A percentile compares a stretch with the other conserved stretches of the same genome.
phyloP scores from a whole-genome alignment of 2,113 vertebrate genomes.

The Furnarius figulus region DNA sequence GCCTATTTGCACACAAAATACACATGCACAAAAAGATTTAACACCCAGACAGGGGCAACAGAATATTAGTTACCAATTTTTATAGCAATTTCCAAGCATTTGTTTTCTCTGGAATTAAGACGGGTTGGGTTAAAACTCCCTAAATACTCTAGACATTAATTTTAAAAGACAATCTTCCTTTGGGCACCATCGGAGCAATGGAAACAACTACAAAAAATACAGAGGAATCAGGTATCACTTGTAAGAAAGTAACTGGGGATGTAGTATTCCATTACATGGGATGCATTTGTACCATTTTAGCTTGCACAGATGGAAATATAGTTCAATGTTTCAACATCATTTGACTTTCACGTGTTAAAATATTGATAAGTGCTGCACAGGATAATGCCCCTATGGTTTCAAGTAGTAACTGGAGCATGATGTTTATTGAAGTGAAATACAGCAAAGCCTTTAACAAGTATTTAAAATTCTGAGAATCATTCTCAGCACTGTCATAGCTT shows the following conservation, averaged over 20 bases:
- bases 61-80: not conserved
- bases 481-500: slow-evolving; percentile 61
- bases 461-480: slow-evolving; percentile 79
- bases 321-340: slow-evolving; percentile 92
- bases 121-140: slow-evolving; percentile 22
- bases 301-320: slow-evolving; percentile 90
- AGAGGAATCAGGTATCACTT: slow-evolving; percentile 81
- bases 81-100: not conserved
- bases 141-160: slow-evolving; percentile 62
- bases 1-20: not conserved
- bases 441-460: slow-evolving; percentile 81
- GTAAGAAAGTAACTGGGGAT: slow-evolving; percentile 83
- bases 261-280: slow-evolving; percentile 83
- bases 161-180: slow-evolving; percentile 74
- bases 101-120: slow-evolving; percentile 68
- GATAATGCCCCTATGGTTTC: slow-evolving; percentile 77
- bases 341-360: slow-evolving; percentile 92
- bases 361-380: slow-evolving; percentile 86
- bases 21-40: not conserved
- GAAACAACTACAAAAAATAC: slow-evolving; percentile 56
- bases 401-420: slow-evolving; percentile 83
- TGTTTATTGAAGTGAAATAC: slow-evolving; percentile 82
- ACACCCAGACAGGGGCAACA: not conserved
- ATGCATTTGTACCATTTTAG: slow-evolving; percentile 80
- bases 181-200: slow-evolving; percentile 66